Percentiles rank a stretch among this genome's conserved stretches.
Evolutionary conservation across 2,797 vertebrate species (phyloP).

Genomic region (Pogonophryne albipinna): DNA sequence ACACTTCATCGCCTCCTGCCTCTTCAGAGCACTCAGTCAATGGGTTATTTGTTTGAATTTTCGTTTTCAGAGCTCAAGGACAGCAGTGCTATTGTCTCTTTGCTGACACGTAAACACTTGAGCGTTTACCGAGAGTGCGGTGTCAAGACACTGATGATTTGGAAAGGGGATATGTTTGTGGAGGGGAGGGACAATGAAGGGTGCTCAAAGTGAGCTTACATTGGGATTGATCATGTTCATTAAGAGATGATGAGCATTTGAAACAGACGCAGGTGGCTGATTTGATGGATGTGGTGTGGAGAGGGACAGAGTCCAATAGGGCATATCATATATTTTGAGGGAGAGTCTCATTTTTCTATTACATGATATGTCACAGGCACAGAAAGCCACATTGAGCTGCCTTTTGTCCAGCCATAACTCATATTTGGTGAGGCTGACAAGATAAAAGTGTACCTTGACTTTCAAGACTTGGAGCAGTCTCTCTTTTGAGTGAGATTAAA

Average conservation of each 20-base stretch:
- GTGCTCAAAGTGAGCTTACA: slow-evolving; percentile 51
- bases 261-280: slow-evolving; percentile 67
- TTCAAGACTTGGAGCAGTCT: slow-evolving; percentile 63
- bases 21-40: slow-evolving; percentile 39
- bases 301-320: slow-evolving; percentile 60
- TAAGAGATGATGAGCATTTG: slow-evolving; percentile 70
- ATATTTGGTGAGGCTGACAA: slow-evolving; percentile 70
- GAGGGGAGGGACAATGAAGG: slow-evolving; percentile 46
- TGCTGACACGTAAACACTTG: slow-evolving; percentile 39
- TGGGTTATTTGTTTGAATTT: slow-evolving; percentile 49
- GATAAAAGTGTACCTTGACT: slow-evolving; percentile 77
- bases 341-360: slow-evolving; percentile 72
- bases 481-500: slow-evolving; percentile 72
- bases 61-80: slow-evolving; percentile 54
- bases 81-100: slow-evolving; percentile 46
- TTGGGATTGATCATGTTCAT: slow-evolving; percentile 77
- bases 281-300: slow-evolving; percentile 70
- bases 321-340: slow-evolving; percentile 64
- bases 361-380: slow-evolving; percentile 64
- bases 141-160: slow-evolving; percentile 57
- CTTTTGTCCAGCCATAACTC: slow-evolving; percentile 74
- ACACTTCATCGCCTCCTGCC: slow-evolving; percentile 48
- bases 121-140: slow-evolving; percentile 39
- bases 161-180: slow-evolving; percentile 41
- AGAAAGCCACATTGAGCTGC: slow-evolving; percentile 69